phyloP scores from a whole-genome alignment of 2,113 vertebrate species.

The Gyps fulvus region DNA sequence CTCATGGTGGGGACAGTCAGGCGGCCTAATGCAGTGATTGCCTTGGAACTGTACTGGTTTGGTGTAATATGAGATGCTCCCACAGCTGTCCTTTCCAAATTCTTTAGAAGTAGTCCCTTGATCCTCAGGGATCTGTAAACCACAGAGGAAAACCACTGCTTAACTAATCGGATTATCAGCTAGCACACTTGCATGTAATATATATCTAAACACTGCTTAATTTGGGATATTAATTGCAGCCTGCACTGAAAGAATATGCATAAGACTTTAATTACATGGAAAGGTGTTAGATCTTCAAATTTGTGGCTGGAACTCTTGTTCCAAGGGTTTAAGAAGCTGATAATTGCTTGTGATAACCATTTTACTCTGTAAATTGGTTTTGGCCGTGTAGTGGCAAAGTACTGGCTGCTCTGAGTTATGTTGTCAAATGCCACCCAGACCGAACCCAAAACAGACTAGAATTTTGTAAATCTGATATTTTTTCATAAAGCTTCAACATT shows the following conservation, averaged over 20 bases:
- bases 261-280: neutral
- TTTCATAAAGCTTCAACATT: neutral
- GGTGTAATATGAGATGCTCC: neutral
- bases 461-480: neutral
- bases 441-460: neutral
- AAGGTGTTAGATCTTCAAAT: neutral
- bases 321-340: neutral
- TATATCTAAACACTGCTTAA: conserved; percentile 15
- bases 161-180: conserved; percentile 38
- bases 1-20: neutral
- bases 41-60: neutral
- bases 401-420: neutral
- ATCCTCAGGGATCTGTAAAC: conserved; percentile 20
- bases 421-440: neutral
- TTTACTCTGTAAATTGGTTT: neutral
- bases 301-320: neutral
- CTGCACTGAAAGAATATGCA: neutral
- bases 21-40: neutral
- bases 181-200: conserved; percentile 7
- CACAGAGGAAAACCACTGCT: conserved; percentile 15
- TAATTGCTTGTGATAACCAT: neutral
- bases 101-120: neutral
- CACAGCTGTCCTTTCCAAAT: neutral
- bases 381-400: neutral
- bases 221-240: conserved; percentile 33